A percentile compares a stretch with the other conserved stretches of the same genome.
phyloP scores from a whole-genome alignment of 2,888 invertebrate species.

The Drosophila mulleri region DNA sequence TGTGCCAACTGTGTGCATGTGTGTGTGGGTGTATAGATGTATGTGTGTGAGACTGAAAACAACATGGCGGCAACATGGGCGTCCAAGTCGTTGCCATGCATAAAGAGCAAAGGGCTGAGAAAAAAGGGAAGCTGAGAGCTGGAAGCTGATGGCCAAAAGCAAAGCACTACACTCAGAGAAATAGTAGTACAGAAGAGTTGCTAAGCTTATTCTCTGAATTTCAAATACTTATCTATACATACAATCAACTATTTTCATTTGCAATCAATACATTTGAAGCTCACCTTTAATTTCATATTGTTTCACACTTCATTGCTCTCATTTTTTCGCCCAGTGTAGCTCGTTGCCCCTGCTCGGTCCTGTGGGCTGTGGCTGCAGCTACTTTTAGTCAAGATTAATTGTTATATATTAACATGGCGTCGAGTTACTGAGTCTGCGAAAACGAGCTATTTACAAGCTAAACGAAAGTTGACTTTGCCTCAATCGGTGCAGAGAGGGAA shows the following conservation, averaged over 20 bases:
- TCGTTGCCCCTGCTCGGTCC: constrained; percentile 21
- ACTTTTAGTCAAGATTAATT: constrained; percentile 83
- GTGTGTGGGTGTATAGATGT: constrained; percentile 17
- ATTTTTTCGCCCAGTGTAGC: constrained; percentile 8
- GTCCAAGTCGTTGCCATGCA: constrained; percentile 72
- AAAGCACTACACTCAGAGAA: constrained; percentile 5
- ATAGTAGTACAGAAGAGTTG: neutral
- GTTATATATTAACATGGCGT: constrained; percentile 83
- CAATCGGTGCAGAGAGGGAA: constrained; percentile 35
- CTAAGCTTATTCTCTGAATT: neutral
- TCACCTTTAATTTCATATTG: neutral
- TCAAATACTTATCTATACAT: neutral
- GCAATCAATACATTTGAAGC: neutral
- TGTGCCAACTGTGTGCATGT: constrained; percentile 80
- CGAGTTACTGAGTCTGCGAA: constrained; percentile 81
- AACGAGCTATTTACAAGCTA: constrained; percentile 84
- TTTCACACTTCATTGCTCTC: neutral
- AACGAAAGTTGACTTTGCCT: constrained; percentile 82
- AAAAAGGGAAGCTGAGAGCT: constrained; percentile 16
- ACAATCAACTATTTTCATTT: neutral
- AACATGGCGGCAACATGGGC: constrained; percentile 79
- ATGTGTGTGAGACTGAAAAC: constrained; percentile 48
- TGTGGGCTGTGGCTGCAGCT: constrained; percentile 65
- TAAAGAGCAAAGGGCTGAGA: constrained; percentile 42
- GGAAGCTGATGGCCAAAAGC: constrained; percentile 36